Evolutionary conservation across 1,140 invertebrate genomes (phyloP).

Genomic region (Diachasmimorpha longicaudata): DNA sequence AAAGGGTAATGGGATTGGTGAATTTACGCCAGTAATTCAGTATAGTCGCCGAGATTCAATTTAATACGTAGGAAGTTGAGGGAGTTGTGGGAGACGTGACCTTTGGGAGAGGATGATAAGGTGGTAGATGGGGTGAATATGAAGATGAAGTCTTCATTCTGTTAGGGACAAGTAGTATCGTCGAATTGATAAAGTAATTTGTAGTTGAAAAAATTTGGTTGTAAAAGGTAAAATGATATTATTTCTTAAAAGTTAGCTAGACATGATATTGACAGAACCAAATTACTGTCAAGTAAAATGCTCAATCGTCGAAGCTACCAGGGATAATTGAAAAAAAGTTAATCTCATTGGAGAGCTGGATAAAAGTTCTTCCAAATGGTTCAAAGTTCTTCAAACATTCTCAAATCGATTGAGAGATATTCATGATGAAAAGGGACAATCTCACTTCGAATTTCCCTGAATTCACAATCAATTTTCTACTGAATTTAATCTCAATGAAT

Average conservation of each 20-base stretch:
- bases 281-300: neutral
- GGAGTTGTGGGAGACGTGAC: neutral
- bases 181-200: neutral
- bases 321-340: neutral
- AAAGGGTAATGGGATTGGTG: neutral
- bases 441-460: neutral
- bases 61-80: neutral
- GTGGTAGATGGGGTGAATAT: neutral
- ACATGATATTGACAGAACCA: neutral
- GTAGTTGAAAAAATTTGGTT: neutral
- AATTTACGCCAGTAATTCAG: neutral
- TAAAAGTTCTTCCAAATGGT: neutral
- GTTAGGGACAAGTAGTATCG: neutral
- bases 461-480: neutral
- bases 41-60: neutral
- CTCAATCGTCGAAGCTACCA: neutral
- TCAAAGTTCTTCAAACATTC: neutral
- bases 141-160: neutral
- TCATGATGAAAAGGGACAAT: neutral
- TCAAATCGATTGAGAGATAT: neutral
- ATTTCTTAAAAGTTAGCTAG: too few species aligned
- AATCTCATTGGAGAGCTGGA: neutral
- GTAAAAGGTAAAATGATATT: too few species aligned
- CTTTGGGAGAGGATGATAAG: neutral
- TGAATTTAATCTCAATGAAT: too few species aligned